A percentile compares a stretch with the other conserved stretches of the same genome.
These are phyloP conservation scores for Vulpes ferrilata DNA, from an alignment of 2,113 vertebrate genomes.

Conservation along the genomic window DNA sequence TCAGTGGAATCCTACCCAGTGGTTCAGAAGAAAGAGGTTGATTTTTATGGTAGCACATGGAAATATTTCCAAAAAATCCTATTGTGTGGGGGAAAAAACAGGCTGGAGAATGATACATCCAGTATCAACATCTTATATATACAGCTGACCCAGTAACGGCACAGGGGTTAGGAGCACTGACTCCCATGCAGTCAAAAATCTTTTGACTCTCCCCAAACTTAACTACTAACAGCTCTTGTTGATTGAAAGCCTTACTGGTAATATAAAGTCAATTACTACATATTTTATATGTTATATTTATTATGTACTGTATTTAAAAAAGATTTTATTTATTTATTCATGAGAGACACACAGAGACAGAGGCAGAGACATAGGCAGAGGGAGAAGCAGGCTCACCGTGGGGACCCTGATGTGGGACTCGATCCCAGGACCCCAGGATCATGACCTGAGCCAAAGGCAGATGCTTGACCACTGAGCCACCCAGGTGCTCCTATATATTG, in stretches of 20 bases:
- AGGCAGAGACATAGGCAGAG: too few species aligned
- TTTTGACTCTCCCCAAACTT: neutral
- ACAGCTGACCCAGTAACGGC: neutral
- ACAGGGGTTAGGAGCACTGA: neutral
- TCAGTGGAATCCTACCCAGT: neutral
- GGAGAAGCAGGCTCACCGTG: too few species aligned
- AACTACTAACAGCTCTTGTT: neutral
- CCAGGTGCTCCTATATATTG: neutral
- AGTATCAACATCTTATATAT: fast-evolving
- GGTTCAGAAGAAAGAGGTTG: neutral
- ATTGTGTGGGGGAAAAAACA: fast-evolving
- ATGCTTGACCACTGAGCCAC: too few species aligned
- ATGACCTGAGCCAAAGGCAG: too few species aligned
- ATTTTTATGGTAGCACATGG: neutral
- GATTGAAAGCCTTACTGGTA: neutral
- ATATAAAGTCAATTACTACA: neutral
- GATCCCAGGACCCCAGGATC: too few species aligned
- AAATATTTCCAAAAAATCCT: neutral
- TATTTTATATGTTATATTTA: neutral
- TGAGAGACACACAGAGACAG: too few species aligned
- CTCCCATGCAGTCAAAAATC: neutral
- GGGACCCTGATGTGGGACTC: too few species aligned
- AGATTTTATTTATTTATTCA: too few species aligned
- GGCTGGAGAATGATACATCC: neutral
- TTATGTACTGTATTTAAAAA: neutral